Conservation (phyloP, 2,888 invertebrate species). For the Sicus ferrugineus region DNA sequence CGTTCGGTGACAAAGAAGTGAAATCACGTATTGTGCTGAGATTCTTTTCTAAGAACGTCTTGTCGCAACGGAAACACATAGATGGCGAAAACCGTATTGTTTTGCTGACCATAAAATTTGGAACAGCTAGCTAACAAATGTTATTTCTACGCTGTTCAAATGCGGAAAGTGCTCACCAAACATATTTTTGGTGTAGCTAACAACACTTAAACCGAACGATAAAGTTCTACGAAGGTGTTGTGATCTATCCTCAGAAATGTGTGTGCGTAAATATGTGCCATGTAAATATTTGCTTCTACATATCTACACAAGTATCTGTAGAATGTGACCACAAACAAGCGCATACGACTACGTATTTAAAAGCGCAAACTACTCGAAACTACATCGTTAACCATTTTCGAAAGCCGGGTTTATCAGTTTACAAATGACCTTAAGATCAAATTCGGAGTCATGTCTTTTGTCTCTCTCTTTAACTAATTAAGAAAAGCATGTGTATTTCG, state of each 20-base stretch:
- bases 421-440: conserved; percentile 48
- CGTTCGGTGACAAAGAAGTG: not conserved
- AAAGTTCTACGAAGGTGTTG: too few relatives aligned
- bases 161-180: too few relatives aligned
- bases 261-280: too few relatives aligned
- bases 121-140: too few relatives aligned
- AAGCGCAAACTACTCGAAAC: not conserved
- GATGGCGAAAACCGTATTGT: not conserved
- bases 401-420: conserved; percentile 42
- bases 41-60: conserved; percentile 7
- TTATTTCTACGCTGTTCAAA: too few relatives aligned
- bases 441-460: not conserved
- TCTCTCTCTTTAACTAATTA: not conserved
- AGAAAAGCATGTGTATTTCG: not conserved
- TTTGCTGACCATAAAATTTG: too few relatives aligned
- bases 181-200: too few relatives aligned
- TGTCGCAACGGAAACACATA: not conserved
- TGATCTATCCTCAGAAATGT: too few relatives aligned
- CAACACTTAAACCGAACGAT: too few relatives aligned
- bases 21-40: conserved; percentile 16
- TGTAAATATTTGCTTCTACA: too few relatives aligned
- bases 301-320: not conserved
- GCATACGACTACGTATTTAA: conserved; percentile 2
- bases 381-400: not conserved
- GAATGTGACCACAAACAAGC: not conserved